Conservation (phyloP, 2,113 vertebrate genomes). For the Lonchura striata region DNA sequence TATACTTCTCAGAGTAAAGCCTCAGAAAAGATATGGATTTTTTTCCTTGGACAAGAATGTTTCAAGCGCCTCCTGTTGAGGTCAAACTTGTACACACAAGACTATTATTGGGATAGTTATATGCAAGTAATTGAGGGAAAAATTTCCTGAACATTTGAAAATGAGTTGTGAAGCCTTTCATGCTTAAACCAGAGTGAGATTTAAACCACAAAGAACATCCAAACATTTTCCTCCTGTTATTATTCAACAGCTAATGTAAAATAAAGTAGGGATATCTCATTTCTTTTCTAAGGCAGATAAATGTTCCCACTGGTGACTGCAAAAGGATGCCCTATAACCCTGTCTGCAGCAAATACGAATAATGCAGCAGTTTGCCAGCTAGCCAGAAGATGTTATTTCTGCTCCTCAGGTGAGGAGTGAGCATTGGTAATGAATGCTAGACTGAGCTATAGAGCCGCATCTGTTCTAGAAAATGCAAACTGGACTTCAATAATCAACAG, state of each 20-base stretch:
- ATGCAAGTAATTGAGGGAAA: neutral
- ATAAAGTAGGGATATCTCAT: neutral
- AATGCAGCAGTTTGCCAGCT: neutral
- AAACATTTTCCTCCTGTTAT: neutral
- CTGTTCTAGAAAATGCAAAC: neutral
- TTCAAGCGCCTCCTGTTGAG: neutral
- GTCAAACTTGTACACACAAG: neutral
- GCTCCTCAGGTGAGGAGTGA: neutral
- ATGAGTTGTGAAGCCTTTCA: neutral
- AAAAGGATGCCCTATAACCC: neutral
- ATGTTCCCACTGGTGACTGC: neutral
- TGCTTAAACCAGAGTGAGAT: neutral
- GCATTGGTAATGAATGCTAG: neutral
- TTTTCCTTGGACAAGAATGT: neutral
- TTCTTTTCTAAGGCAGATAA: neutral
- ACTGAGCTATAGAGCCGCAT: neutral
- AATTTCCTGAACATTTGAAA: neutral
- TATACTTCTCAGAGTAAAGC: neutral
- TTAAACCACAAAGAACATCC: neutral
- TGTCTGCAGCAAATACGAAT: neutral
- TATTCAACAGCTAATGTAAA: neutral
- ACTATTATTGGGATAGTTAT: neutral
- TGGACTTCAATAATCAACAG: neutral
- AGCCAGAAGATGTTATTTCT: neutral
- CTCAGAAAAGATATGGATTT: neutral